Base-by-base conservation (phyloP, 2,113 vertebrate genomes). In the Junco hyemalis region DNA sequence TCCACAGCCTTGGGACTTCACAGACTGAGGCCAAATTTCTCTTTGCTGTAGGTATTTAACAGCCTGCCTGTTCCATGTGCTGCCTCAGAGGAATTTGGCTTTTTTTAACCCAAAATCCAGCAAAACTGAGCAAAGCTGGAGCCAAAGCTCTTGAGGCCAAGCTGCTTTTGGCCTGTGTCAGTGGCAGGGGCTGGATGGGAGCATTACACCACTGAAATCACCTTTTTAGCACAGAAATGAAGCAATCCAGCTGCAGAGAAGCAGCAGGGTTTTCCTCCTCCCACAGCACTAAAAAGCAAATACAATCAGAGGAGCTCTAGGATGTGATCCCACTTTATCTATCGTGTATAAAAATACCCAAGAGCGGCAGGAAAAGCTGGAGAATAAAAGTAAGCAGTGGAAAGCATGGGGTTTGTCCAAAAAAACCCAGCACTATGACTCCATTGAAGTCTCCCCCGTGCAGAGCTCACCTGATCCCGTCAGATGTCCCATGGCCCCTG, bases 391-490 rank as follows among this genome's bases (percentile, higher is more conserved):
- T 3, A 81, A 74, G 26, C 38, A 48, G 29, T 35, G 33, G 24
- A 74, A 92, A 88, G 40, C 47, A 25, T 1, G 14, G 71, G 44
- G 68, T 47, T 72, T 68, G 50, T 23, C 31, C 10, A 35, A 70
- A 38, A 38, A 84, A 82, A 81, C 9, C 8, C 54, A 59, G 12
- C 11, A 5, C 24, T 26, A 57, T 3, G 31, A n/a, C n/a, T 6
- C 4, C 56, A 15, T 23, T 17, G 65, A 40, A 14, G 40, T 40
- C 40, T 14, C 40, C 40, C 40, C 40, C 50, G 7, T 74, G 81
- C 72, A 45, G 35, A 90, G 95, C 98, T 98, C 98, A 98, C 98
- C 98, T 98, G 97, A 81, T 95, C 96, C 95, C 83, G 47, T 92
- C 84, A 96, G 96, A 97, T 91, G 96, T 96, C 96, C 88, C 72